Conservation (phyloP, 2,113 vertebrate genomes). For the Eptesicus fuscus region DNA sequence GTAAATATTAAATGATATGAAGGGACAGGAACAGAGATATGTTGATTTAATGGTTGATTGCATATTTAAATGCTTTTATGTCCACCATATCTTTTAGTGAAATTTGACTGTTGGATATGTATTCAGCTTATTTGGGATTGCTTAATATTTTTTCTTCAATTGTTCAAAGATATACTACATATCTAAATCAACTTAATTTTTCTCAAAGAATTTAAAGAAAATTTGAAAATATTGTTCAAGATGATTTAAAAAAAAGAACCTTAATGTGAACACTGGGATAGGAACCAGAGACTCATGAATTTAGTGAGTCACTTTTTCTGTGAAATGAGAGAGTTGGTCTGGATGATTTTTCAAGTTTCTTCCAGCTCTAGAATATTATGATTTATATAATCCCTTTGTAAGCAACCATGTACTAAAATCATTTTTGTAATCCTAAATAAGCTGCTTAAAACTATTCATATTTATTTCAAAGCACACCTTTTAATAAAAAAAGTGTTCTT, state of each 20-base stretch:
- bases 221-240: slow-evolving; percentile 5
- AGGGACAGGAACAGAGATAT: background rate
- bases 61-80: slow-evolving; percentile 70
- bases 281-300: background rate
- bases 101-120: slow-evolving; percentile 19
- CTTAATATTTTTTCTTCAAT: slow-evolving; percentile 33
- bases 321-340: slow-evolving; percentile 12
- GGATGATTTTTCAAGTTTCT: slow-evolving; percentile 42
- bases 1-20: slow-evolving; percentile 31
- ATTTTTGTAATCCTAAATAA: slow-evolving; percentile 77
- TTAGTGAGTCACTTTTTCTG: background rate
- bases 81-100: slow-evolving; percentile 50
- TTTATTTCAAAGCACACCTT: slow-evolving; percentile 65
- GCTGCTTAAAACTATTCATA: slow-evolving; percentile 66
- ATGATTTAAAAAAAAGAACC: slow-evolving; percentile 18
- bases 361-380: slow-evolving; percentile 8
- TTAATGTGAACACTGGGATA: background rate
- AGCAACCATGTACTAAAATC: slow-evolving; percentile 10
- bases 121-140: slow-evolving; percentile 77
- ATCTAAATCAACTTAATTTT: slow-evolving; percentile 50
- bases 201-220: slow-evolving; percentile 24
- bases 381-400: slow-evolving; percentile 47
- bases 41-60: slow-evolving; percentile 35
- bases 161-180: background rate
- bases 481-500: slow-evolving; percentile 62